phyloP scores from a whole-genome alignment of 2,888 invertebrate species.

The Marronus borbonicus region DNA sequence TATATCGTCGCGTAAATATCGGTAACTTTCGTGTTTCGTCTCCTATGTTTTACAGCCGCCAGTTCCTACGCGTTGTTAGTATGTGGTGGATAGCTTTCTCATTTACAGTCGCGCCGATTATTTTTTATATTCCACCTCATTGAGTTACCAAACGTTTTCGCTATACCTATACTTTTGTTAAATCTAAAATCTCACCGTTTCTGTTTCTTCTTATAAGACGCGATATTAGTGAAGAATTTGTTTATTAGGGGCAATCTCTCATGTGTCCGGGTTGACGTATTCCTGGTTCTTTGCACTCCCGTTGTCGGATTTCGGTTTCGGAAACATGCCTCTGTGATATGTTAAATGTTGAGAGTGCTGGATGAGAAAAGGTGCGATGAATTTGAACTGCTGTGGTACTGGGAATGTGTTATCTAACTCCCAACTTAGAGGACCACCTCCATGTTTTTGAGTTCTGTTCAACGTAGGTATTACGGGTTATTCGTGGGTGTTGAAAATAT shows the following conservation, averaged over 20 bases:
- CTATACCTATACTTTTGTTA: slow-evolving; percentile 7
- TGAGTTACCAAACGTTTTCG: slow-evolving; percentile 41
- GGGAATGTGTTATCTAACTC: slow-evolving; percentile 63
- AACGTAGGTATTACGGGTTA: slow-evolving; percentile 64
- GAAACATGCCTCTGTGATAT: slow-evolving; percentile 41
- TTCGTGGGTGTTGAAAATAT: slow-evolving; percentile 63
- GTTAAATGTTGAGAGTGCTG: slow-evolving; percentile 43
- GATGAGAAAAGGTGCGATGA: slow-evolving; percentile 58
- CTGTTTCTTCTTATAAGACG: not conserved
- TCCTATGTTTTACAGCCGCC: slow-evolving; percentile 63
- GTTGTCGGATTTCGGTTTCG: slow-evolving; percentile 30
- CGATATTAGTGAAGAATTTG: slow-evolving; percentile 18
- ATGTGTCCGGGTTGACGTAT: slow-evolving; percentile 52
- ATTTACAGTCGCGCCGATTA: slow-evolving; percentile 34
- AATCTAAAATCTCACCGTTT: slow-evolving; percentile 7
- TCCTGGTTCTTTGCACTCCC: slow-evolving; percentile 34
- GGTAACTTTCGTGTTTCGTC: slow-evolving; percentile 64
- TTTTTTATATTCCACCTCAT: slow-evolving; percentile 39
- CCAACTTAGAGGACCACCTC: slow-evolving; percentile 66
- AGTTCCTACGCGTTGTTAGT: slow-evolving; percentile 63
- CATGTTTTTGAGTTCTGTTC: slow-evolving; percentile 66
- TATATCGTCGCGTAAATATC: slow-evolving; percentile 54
- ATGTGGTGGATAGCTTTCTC: slow-evolving; percentile 52
- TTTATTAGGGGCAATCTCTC: slow-evolving; percentile 37
- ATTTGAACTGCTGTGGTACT: slow-evolving; percentile 58